Conservation (phyloP, 2,888 invertebrate species). For the Brachynemurus nebulosus region DNA sequence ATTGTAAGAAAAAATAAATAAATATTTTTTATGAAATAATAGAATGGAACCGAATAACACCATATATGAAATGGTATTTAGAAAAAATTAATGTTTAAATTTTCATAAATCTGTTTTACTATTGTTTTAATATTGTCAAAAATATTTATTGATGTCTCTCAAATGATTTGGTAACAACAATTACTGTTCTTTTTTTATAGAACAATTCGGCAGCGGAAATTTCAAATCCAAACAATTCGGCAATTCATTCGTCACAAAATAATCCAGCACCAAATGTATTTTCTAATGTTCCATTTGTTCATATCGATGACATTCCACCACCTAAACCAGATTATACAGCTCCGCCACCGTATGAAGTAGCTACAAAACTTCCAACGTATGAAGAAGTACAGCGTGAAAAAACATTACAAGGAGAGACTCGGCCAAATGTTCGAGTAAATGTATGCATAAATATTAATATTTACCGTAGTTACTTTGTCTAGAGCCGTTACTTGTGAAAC, state of each 20-base stretch:
- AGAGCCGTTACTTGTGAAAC: no score
- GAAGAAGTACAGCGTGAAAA: conserved; percentile 87
- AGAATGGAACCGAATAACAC: neutral
- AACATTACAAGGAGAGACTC: conserved; percentile 55
- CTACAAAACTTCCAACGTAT: conserved; percentile 76
- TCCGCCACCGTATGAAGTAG: conserved; percentile 79
- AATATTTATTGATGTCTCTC: no score
- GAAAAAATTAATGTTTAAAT: neutral
- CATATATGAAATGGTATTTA: conserved; percentile 4
- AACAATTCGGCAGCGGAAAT: neutral
- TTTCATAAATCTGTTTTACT: no score
- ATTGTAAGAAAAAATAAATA: neutral
- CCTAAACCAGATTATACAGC: conserved; percentile 75
- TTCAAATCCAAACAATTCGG: neutral
- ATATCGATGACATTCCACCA: conserved; percentile 53
- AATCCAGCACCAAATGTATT: neutral
- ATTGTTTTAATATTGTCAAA: no score
- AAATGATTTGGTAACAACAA: no score
- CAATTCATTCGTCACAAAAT: neutral
- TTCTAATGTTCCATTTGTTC: conserved; percentile 1
- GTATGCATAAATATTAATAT: no score
- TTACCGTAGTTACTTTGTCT: no score
- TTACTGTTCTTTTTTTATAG: conserved; percentile 4
- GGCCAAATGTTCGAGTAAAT: conserved; percentile 23
- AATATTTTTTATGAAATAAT: neutral